Evolutionary conservation across 2,113 vertebrate genomes (phyloP), one percentile per base, ranked within the genome.

Genomic region (Campylorhamphus procurvoides): DNA sequence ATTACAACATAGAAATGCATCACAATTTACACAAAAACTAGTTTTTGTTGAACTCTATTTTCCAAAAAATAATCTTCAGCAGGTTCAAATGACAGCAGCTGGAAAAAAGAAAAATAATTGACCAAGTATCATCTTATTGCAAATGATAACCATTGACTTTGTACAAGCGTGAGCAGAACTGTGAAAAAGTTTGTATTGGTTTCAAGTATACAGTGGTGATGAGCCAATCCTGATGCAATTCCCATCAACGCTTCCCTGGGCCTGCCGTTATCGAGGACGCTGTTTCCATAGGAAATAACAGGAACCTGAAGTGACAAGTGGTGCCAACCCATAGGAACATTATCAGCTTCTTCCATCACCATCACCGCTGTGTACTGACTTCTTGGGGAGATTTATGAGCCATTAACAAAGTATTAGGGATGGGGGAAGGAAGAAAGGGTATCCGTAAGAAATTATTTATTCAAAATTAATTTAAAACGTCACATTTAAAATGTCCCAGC

Each of bases 251-350:
- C 89, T 94, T 87, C 90, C 90, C 85, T 83, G 89, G 93, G 93
- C 85, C 72, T 53, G 94, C 1, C 8, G 92, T 60, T 62, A 63
- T 44, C 14, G 37, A 97, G 94, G 97, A 90, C 46, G 9, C 89
- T 69, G 96, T 98, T 98, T 98, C 98, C 98, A 98, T 97, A 98
- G 98, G 98, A 98, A 98, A 98, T 97, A 97, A 97, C 95, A 97
- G 96, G 96, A 96, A 93, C 95, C 95, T 93, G 93, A 95, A 96
- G 94, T 55, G 92, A 93, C 87, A 94, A 96, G 86, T 82, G 82
- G 85, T 94, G 93, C 91, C 90, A 94, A 94, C 73, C 77, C 91
- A 28, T 5, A 62, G 71, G 90, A 96, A 93, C 67, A 3, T 6
- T 23, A 64, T 66, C 84, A 60, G 84, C 94, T 87, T 66, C 80